Base-by-base conservation (phyloP, 2,888 invertebrate species). In the Spatulosminthurus flaviceps region DNA sequence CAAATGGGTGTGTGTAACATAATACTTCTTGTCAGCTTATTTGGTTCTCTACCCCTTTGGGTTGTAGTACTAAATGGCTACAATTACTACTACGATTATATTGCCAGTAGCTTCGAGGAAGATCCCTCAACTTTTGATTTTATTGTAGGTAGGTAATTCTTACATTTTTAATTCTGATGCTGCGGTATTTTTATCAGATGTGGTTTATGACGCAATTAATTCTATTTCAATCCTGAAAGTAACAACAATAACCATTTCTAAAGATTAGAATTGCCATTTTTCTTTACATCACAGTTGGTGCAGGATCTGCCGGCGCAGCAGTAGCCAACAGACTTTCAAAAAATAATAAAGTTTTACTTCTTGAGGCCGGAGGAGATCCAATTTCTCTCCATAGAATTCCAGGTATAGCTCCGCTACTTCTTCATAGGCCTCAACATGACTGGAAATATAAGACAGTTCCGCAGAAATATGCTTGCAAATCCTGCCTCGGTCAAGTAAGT, bases 401-500 rank as follows among this genome's bases (percentile, higher is more conserved):
- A 4, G 21, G 9, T 26, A 22, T 64, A 26, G 64, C 64, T 9
- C 24, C 5, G 16, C 91, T 92, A 0, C 87, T 92, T 80, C 86
- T 93, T 61, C 93, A 93, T 83, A 87, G 89, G 34, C 91, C 93
- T 0, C 83, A 89, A 7, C 91, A 91, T 84, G 93, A 94, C 86
- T 94, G 94, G 94, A 89, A 90, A 83, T 92, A 91, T 87, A 87
- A 89, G 81, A 93, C 93, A 0, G 89, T 89, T 1, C 90, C 92
- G 11, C 94, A 94, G 86, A 85, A 88, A 21, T 82, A 90, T 87
- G 91, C 92, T 66, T 93, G 92, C 86, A 0, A 34, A 24, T 75
- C 60, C 13, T 51, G 26, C 19, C 67, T 21, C 0, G 34, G 70
- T 26, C 22, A 67, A 7, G 79, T 75, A 41, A 60, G 79, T 28